Evolutionary conservation across 2,113 vertebrate species (phyloP).

Genomic region (Pica pica): DNA sequence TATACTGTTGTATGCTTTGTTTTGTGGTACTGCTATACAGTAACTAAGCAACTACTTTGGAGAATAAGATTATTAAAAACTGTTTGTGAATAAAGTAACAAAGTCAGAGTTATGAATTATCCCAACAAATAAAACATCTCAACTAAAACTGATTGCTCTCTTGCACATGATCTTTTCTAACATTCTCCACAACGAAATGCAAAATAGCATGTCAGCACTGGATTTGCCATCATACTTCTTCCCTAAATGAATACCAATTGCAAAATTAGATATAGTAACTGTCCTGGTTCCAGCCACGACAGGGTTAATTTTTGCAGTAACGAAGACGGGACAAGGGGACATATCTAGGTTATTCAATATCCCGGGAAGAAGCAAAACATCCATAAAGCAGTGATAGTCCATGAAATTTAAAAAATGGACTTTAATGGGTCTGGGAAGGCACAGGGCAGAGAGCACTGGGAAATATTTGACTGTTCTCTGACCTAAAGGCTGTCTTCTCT

Average conservation of each 20-base stretch:
- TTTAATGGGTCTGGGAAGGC: not conserved
- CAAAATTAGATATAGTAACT: not conserved
- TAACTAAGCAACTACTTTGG: not conserved
- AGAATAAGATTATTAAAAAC: not conserved
- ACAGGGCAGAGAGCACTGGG: not conserved
- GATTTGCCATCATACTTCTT: not conserved
- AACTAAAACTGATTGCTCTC: not conserved
- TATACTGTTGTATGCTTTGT: not conserved
- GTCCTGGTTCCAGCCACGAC: fast-evolving
- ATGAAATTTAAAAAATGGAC: not conserved
- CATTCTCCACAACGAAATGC: not conserved
- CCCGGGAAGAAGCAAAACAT: not conserved
- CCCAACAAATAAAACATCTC: not conserved
- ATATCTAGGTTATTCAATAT: not conserved
- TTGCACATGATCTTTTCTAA: not conserved
- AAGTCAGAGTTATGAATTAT: not conserved
- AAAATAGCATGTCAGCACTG: not conserved
- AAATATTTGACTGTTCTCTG: not conserved
- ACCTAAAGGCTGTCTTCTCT: not conserved
- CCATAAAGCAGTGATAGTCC: not conserved
- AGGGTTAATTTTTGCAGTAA: not conserved
- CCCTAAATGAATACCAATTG: not conserved
- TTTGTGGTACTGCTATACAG: not conserved
- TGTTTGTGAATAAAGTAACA: not conserved
- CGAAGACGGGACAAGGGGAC: not conserved